Evolutionary conservation across 2,888 invertebrate genomes (phyloP).

Genomic region (Ennomos erosarius): DNA sequence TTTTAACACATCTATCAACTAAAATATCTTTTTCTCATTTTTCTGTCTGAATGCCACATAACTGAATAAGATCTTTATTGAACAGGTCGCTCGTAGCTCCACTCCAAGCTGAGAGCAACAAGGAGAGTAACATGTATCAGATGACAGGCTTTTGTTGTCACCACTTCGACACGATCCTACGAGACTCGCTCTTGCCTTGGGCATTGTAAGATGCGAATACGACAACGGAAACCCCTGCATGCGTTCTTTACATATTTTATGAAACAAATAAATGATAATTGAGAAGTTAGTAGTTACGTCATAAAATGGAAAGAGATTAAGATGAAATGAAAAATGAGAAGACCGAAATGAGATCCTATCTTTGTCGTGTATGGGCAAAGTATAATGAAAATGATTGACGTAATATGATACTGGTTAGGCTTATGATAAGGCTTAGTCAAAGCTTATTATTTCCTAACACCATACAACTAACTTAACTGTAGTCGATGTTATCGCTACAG

Average conservation of each 20-base stretch:
- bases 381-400: not conserved
- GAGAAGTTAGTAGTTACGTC: no score
- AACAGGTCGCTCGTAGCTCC: slow-evolving; percentile 5
- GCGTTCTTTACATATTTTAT: no score
- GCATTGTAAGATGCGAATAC: slow-evolving; percentile 17
- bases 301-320: no score
- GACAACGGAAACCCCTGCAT: no score
- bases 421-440: no score
- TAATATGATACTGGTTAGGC: no score
- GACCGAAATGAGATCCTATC: not conserved
- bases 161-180: slow-evolving; percentile 62
- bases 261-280: no score
- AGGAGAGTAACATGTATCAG: slow-evolving; percentile 58
- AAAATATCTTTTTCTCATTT: no score
- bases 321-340: no score
- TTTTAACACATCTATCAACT: no score
- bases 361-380: not conserved
- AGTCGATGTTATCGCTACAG: not conserved
- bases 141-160: slow-evolving; percentile 72
- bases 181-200: slow-evolving; percentile 11
- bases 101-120: slow-evolving; percentile 2
- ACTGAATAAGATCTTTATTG: not conserved
- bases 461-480: not conserved
- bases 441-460: no score
- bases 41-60: not conserved